Evolutionary conservation across 2,888 invertebrate species (phyloP), one percentile per base, ranked within the genome.

Genomic region (Cartodere bifasciata): DNA sequence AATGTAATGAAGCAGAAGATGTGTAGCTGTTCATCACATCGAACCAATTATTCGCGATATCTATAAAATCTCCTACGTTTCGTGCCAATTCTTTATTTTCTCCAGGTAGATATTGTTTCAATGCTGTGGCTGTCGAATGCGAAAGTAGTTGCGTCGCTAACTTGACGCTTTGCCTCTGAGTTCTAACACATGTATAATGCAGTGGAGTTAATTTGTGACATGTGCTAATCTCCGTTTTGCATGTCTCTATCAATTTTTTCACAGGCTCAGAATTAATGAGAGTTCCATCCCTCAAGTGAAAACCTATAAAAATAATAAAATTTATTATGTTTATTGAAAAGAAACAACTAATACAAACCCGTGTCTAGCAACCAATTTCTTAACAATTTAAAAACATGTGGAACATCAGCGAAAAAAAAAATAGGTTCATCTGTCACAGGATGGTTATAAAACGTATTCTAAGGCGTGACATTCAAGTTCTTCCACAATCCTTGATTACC

Each of bases 401-500:
- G 48, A 25, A 35, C 43, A 40, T 49, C 47, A 4, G 44, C 41
- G 33, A 45, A 48, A 15, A 42, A 34, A 32, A 39, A 45, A 26
- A 46, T 34, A 11, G 37, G 37, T 13, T 41, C 34, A 3, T 42
- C 23, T 10, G 42, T 45, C 3, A 36, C 27, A 4, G 47, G 44
- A 36, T 49, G 47, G 7, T 21, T 20, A 34, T 42, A 44, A 26
- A 20, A 40, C 13, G 41, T 40, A 2, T 44, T 45, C 4, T 45
- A 32, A 17, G 32, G 22, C 12, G 29, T 17, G 5, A 50, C 38
- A 26, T 36, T 35, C 26, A 49, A 24, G 20, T 39, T 28, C 28
- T 41, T 44, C 47, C 49, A 48, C 4, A 49, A 26, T 20, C 47
- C 39, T 13, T 39, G 12, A 32, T 47, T 51, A n/a, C 41, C 34